Conservation (phyloP, 2,888 invertebrate species). For the Coelogynopora nodosa region DNA sequence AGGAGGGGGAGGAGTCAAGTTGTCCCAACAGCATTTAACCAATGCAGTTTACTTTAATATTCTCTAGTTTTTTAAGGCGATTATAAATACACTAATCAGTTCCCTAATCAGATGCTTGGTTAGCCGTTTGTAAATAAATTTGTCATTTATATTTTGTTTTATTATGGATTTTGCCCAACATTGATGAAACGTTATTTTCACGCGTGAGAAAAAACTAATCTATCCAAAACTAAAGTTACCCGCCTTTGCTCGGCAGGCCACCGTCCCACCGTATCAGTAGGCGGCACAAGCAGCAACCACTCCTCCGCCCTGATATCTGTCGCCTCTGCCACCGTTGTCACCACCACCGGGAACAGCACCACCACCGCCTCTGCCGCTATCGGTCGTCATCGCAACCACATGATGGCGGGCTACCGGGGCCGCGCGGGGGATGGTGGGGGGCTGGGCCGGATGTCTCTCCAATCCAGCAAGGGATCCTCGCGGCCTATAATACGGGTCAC, state of each 20-base stretch:
- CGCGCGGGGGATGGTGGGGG: not conserved
- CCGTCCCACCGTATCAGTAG: not conserved
- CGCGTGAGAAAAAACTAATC: no score
- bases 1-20: no score
- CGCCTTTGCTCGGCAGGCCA: not conserved
- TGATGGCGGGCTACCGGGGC: not conserved
- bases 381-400: not conserved
- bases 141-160: no score
- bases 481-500: constrained; percentile 13
- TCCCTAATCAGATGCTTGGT: no score
- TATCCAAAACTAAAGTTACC: no score
- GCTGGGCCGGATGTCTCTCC: not conserved
- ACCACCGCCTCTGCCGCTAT: not conserved
- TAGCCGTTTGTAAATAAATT: no score
- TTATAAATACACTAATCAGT: no score
- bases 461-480: not conserved
- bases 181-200: no score
- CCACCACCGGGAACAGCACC: not conserved
- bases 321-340: not conserved
- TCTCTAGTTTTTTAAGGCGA: no score
- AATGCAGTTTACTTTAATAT: no score
- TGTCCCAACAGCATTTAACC: no score
- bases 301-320: not conserved
- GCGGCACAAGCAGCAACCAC: not conserved
- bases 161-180: no score